Conservation (phyloP, 2,797 vertebrate genomes). For the Alcedo quadribrachys region DNA sequence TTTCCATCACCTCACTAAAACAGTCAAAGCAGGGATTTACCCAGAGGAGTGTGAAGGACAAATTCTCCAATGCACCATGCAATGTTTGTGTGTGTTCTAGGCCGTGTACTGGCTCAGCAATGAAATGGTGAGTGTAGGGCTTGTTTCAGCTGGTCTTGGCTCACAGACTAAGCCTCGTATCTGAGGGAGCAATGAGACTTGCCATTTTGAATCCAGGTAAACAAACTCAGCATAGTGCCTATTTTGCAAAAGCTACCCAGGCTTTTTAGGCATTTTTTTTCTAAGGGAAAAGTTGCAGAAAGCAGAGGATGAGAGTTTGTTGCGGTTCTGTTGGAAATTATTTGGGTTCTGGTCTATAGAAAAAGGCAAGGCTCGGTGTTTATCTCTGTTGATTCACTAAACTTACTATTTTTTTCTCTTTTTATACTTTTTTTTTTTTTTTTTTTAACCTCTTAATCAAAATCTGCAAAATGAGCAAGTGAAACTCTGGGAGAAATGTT, state of each 20-base stretch:
- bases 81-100: background rate
- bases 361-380: background rate
- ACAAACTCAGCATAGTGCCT: fast-evolving
- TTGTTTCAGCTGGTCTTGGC: background rate
- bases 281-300: background rate
- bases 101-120: background rate
- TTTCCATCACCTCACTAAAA: background rate
- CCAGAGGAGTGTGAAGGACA: background rate
- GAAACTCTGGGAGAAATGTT: background rate
- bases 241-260: background rate
- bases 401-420: background rate
- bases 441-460: background rate
- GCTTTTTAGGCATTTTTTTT: background rate
- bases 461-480: background rate
- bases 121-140: fast-evolving
- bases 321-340: background rate
- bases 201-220: background rate
- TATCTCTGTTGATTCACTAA: background rate
- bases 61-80: background rate
- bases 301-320: background rate
- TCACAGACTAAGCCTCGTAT: background rate
- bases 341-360: background rate
- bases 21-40: background rate
- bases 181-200: background rate
- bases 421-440: background rate